A percentile compares a stretch with the other conserved stretches of the same genome.
phyloP scores from a whole-genome alignment of 2,113 vertebrate species.

The Neolamprologus caudopunctatus region DNA sequence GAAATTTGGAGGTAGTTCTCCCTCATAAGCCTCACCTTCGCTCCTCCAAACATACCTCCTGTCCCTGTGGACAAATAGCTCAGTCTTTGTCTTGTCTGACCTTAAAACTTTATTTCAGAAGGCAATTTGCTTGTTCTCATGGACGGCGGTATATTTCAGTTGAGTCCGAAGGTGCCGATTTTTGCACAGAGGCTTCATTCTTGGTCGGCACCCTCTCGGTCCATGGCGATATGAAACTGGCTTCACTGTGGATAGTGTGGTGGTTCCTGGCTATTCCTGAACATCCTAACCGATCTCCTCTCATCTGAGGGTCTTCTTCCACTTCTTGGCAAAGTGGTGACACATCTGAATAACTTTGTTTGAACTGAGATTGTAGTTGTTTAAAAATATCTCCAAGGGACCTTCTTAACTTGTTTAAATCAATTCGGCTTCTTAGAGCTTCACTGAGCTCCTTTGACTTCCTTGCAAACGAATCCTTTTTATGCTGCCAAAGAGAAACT shows the following conservation, averaged over 20 bases:
- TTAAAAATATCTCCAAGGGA: background rate
- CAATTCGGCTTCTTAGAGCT: background rate
- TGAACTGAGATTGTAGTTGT: background rate
- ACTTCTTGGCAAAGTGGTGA: background rate
- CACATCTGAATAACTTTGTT: background rate
- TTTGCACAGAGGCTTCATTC: background rate
- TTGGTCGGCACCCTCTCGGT: background rate
- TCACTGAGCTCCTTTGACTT: background rate
- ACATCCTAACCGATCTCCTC: fast-evolving
- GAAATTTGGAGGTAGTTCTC: background rate
- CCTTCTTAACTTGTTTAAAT: background rate
- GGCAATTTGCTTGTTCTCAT: background rate
- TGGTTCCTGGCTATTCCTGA: background rate
- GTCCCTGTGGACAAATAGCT: background rate
- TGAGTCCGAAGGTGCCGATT: background rate
- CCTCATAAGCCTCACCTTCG: background rate
- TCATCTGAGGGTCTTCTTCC: background rate
- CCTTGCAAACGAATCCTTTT: background rate
- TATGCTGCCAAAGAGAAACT: background rate
- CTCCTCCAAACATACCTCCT: background rate
- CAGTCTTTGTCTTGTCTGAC: background rate
- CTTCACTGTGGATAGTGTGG: background rate
- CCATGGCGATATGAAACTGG: background rate
- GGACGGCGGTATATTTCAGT: background rate
- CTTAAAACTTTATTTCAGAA: background rate